Base-by-base conservation (phyloP, 2,113 vertebrate genomes). In the Sclerurus mexicanus region DNA sequence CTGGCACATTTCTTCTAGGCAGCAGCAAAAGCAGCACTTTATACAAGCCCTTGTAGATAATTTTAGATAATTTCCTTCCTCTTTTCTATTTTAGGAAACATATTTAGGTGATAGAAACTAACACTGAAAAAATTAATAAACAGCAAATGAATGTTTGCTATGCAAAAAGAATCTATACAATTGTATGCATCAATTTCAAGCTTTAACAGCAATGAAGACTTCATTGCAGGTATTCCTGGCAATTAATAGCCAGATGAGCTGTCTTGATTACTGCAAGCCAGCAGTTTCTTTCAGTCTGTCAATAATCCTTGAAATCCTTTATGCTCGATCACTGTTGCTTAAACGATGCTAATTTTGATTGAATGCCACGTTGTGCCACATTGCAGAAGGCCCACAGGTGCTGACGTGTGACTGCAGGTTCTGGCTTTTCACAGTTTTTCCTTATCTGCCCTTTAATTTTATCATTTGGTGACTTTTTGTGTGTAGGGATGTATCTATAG, bases 41-140 rank as follows among this genome's bases (percentile, higher is more conserved):
- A 74, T 33, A 53, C 23, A 62, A 67, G 42, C 69, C 19, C 74
- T 64, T 78, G 47, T 46, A 87, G 69, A 56, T 56, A 91, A 93
- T 89, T 86, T 69, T 27, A 52, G 52, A 75, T 85, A 18, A 93
- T 89, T 91, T 82, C 39, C 87, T 96, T 81, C 85, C 58, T 94
- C 39, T 1, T 42, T 72, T 62, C 85, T 94, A 59, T 87, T 89
- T 90, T 59, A 71, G 56, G 83, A 81, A 93, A 56, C 44, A 52
- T 46, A 64, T 76, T 89, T 55, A 93, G 58, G 74, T 94, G 66
- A 56, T 56, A 78, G 46, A 66, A 93, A 67, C 47, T 71, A 85
- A 66, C n/a, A 47, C 30, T 67, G 80, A 71, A 85, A 79, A 86
- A 89, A 91, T 24, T 20, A 76, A 74, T 82, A 74, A 81, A 79